Evolutionary conservation across 2,113 vertebrate genomes (phyloP).

Genomic region (Lampris megalopsis): DNA sequence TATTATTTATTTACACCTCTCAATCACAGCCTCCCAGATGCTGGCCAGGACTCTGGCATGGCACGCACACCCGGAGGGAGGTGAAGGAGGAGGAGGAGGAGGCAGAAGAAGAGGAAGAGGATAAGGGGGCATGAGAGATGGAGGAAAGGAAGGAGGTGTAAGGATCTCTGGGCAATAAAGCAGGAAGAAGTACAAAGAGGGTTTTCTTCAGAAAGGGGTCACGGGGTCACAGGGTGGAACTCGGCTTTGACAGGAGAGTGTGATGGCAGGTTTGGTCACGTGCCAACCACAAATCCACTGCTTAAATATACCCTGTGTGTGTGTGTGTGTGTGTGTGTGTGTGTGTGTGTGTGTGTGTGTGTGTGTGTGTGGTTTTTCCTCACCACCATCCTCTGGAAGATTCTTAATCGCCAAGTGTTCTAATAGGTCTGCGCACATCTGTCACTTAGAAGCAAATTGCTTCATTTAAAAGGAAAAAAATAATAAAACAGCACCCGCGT

Average conservation of each 20-base stretch:
- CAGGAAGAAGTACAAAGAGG: constrained; percentile 26
- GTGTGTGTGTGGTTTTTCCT: not conserved
- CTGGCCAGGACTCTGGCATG: constrained; percentile 81
- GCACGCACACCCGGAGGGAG: constrained; percentile 66
- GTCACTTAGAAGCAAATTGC: constrained; percentile 82
- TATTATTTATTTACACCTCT: constrained; percentile 90
- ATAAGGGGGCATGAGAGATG: too few species aligned
- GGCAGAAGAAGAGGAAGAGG: too few species aligned
- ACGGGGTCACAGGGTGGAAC: constrained; percentile 57
- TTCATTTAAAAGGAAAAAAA: constrained; percentile 71
- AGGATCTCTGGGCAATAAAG: constrained; percentile 67
- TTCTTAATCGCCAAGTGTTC: constrained; percentile 72
- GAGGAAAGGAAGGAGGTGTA: constrained; percentile 22
- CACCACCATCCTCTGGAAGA: constrained; percentile 53
- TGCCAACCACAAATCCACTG: constrained; percentile 40
- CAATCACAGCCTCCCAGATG: constrained; percentile 87
- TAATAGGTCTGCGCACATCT: constrained; percentile 82
- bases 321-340: constrained; percentile 25
- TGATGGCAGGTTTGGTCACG: constrained; percentile 44
- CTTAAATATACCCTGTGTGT: constrained; percentile 60
- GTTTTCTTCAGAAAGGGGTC: constrained; percentile 39
- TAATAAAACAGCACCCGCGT: constrained; percentile 14
- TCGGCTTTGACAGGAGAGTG: constrained; percentile 40
- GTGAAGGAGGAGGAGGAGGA: not conserved
- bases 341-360: constrained; percentile 9